phyloP scores from a whole-genome alignment of 2,797 vertebrate species.

The Poeciliopsis paucimaculata region DNA sequence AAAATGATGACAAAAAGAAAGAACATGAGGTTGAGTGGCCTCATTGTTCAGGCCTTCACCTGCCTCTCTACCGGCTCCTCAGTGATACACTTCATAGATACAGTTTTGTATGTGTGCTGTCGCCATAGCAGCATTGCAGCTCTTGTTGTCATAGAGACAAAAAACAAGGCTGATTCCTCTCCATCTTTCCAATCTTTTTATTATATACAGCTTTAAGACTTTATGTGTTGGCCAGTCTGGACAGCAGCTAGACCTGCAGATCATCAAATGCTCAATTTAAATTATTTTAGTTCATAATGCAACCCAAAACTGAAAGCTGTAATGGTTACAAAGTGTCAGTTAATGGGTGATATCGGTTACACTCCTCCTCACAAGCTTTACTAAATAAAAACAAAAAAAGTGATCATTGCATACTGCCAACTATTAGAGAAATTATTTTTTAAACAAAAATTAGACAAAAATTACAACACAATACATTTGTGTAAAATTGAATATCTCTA shows the following conservation, averaged over 20 bases:
- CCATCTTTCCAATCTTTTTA: slow-evolving; percentile 9
- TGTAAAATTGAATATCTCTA: not conserved
- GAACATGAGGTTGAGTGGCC: slow-evolving; percentile 17
- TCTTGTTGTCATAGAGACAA: slow-evolving; percentile 81
- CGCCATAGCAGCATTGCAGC: slow-evolving; percentile 70
- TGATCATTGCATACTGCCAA: not conserved
- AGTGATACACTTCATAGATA: slow-evolving; percentile 35
- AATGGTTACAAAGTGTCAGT: not conserved
- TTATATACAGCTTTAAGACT: slow-evolving; percentile 5
- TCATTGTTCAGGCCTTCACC: slow-evolving; percentile 38
- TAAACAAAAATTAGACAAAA: not conserved
- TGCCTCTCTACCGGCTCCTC: slow-evolving; percentile 23
- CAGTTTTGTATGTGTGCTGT: slow-evolving; percentile 43
- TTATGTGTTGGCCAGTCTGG: slow-evolving; percentile 14
- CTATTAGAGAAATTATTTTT: not conserved
- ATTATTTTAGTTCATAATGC: not conserved
- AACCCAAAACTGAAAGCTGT: not conserved
- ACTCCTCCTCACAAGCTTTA: not conserved
- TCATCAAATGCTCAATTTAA: not conserved
- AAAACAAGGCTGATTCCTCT: slow-evolving; percentile 69
- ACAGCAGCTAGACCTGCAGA: not conserved
- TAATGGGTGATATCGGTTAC: not conserved
- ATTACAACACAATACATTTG: not conserved
- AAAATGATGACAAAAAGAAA: slow-evolving; percentile 2
- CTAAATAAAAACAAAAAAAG: not conserved